Evolutionary conservation across 2,888 invertebrate genomes (phyloP).

Genomic region (Sussaba pulchella): DNA sequence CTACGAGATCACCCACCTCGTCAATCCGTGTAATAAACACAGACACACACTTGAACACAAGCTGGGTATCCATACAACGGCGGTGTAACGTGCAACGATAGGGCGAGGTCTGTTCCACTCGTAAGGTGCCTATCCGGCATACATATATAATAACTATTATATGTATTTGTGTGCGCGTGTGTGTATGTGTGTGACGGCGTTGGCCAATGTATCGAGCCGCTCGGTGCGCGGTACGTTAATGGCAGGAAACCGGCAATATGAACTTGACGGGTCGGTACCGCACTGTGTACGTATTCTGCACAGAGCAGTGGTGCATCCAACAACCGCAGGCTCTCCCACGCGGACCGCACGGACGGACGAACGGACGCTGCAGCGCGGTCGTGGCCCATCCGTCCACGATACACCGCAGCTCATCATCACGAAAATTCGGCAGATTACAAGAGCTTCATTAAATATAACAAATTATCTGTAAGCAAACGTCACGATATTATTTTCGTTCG

Average conservation of each 20-base stretch:
- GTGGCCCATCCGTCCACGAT: conserved; percentile 17
- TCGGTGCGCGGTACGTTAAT: conserved; percentile 80
- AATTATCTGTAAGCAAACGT: no score
- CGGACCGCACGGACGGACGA: conserved; percentile 7
- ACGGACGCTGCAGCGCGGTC: conserved; percentile 51
- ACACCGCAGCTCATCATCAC: conserved; percentile 38
- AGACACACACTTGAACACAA: neutral
- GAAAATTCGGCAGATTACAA: conserved; percentile 53
- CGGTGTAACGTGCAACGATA: conserved; percentile 46
- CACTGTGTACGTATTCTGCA: conserved; percentile 75
- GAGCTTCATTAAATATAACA: conserved; percentile 21
- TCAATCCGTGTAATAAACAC: conserved; percentile 8
- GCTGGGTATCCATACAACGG: conserved; percentile 4
- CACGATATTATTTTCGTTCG: no score
- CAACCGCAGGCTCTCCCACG: conserved; percentile 61
- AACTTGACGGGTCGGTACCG: conserved; percentile 83
- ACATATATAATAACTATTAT: neutral
- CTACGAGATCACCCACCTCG: conserved; percentile 7
- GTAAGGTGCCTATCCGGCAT: conserved; percentile 11
- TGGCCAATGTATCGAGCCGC: conserved; percentile 47
- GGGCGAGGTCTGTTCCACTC: conserved; percentile 49
- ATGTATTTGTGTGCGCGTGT: conserved; percentile 42
- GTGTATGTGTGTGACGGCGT: conserved; percentile 41
- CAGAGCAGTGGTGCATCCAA: conserved; percentile 70
- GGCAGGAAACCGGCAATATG: conserved; percentile 84